These are phyloP conservation scores for Odobenus rosmarus DNA, from an alignment of 2,113 vertebrate genomes.

Conservation along the genomic window DNA sequence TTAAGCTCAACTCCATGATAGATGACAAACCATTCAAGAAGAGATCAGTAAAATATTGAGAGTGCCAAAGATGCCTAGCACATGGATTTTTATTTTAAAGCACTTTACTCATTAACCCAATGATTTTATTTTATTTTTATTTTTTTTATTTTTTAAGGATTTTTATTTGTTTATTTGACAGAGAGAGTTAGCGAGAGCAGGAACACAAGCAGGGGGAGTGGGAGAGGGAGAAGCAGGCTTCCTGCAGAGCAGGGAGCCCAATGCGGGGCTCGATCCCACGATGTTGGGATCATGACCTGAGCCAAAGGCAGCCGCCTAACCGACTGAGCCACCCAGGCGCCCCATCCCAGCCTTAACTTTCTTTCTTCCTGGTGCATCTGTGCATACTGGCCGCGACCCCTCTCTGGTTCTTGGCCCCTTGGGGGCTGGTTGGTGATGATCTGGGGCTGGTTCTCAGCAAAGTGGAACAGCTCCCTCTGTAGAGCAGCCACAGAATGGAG, in stretches of 20 bases:
- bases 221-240: no score
- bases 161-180: no score
- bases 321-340: no score
- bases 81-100: constrained; percentile 45
- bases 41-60: not conserved
- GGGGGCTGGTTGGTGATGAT: not conserved
- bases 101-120: not conserved
- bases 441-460: not conserved
- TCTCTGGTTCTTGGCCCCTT: not conserved
- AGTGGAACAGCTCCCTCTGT: not conserved
- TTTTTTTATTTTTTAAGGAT: no score
- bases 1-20: not conserved
- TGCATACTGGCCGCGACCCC: not conserved
- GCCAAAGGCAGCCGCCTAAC: no score
- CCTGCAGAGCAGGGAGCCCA: no score
- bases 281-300: no score
- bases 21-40: not conserved
- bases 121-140: not conserved
- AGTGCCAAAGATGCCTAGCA: not conserved
- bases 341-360: no score
- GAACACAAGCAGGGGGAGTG: no score
- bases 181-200: no score
- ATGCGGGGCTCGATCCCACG: no score
- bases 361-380: not conserved
- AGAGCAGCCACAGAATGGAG: not conserved